phyloP scores from a whole-genome alignment of 2,113 vertebrate species.

The Abramis brama region DNA sequence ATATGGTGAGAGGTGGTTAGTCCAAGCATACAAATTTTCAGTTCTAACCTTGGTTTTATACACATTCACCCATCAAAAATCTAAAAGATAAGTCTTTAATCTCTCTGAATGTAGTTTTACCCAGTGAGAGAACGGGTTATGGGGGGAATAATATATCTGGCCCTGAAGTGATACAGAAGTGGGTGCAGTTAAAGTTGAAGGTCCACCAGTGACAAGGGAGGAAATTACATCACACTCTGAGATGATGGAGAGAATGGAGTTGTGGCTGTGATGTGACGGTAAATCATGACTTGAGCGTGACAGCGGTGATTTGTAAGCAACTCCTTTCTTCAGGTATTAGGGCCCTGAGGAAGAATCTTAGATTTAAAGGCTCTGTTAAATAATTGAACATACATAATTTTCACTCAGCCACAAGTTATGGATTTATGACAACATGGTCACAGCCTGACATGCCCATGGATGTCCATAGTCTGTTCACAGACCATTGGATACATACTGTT shows the following conservation, averaged over 20 bases:
- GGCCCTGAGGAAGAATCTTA: neutral
- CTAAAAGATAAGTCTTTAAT: conserved; percentile 26
- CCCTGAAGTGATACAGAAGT: conserved; percentile 18
- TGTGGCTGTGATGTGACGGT: conserved; percentile 19
- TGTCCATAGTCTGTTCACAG: neutral
- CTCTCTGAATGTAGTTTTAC: neutral
- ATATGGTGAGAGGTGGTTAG: neutral
- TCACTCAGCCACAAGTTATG: neutral
- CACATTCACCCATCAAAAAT: conserved; percentile 27
- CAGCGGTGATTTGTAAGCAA: conserved; percentile 1
- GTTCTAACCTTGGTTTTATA: conserved; percentile 41
- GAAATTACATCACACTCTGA: conserved; percentile 32
- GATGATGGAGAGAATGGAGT: conserved; percentile 42
- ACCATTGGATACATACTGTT: neutral
- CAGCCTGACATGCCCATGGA: neutral
- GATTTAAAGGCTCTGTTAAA: conserved; percentile 28
- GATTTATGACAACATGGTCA: neutral
- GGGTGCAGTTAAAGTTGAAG: conserved; percentile 32
- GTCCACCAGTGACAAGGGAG: conserved; percentile 32
- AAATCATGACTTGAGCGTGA: conserved; percentile 31
- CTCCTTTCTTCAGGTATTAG: conserved; percentile 17
- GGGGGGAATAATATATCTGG: conserved; percentile 18
- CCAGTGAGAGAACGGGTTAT: neutral
- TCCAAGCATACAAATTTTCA: neutral
- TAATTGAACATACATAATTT: neutral